phyloP scores from a whole-genome alignment of 2,113 vertebrate species.

The Callorhinus ursinus region DNA sequence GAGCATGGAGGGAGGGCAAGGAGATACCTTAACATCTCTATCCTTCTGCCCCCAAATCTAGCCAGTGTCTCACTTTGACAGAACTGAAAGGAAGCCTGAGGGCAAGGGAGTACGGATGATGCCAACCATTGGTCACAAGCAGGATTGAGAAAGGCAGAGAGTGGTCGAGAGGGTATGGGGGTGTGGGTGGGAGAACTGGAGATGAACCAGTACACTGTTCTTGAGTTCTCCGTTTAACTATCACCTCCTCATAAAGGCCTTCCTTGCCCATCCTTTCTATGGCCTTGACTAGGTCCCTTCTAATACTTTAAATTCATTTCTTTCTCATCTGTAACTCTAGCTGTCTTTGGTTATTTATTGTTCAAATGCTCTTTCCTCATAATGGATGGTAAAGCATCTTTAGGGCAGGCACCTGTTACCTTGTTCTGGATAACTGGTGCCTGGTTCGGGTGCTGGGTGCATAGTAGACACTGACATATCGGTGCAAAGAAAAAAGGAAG shows the following conservation, averaged over 20 bases:
- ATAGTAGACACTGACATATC: neutral
- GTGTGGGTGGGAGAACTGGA: neutral
- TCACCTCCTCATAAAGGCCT: neutral
- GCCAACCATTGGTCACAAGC: rapidly evolving
- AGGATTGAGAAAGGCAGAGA: neutral
- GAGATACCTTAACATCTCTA: neutral
- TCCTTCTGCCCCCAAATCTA: neutral
- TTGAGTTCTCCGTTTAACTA: neutral
- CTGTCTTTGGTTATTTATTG: neutral
- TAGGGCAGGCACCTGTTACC: neutral
- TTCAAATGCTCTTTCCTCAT: neutral
- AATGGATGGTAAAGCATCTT: neutral
- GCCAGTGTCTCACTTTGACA: neutral
- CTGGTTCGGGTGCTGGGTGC: neutral
- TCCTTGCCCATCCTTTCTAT: neutral
- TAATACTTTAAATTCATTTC: neutral
- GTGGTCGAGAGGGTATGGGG: too few relatives aligned
- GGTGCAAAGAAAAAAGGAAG: neutral
- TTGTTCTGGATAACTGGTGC: neutral
- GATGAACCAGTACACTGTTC: rapidly evolving
- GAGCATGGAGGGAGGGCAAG: neutral
- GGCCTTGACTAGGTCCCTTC: neutral
- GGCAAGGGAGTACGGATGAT: too few relatives aligned
- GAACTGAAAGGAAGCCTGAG: neutral
- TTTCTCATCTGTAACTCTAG: neutral